Percentiles rank a stretch among this genome's conserved stretches.
Evolutionary conservation across 2,113 vertebrate species (phyloP).

Genomic region (Pimephales promelas): DNA sequence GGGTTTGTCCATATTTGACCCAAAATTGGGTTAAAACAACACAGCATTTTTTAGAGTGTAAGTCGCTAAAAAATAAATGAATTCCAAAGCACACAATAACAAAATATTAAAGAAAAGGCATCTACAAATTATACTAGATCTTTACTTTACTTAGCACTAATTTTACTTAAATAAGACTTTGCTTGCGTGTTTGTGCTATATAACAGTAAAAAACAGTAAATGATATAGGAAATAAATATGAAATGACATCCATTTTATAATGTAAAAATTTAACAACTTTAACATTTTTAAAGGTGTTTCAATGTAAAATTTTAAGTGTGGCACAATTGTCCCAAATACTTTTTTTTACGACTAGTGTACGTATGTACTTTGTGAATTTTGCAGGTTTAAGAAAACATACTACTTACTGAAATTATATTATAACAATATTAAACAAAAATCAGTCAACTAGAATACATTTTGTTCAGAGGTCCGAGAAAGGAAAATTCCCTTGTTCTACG

Average conservation of each 20-base stretch:
- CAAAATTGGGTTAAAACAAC: no score
- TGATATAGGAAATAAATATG: not conserved
- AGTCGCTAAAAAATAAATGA: not conserved
- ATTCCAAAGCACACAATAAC: not conserved
- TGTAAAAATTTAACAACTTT: not conserved
- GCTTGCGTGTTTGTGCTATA: not conserved
- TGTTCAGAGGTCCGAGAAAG: not conserved
- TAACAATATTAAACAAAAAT: not conserved
- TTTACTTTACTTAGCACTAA: not conserved
- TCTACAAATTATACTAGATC: not conserved
- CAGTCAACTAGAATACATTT: not conserved
- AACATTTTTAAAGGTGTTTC: no score
- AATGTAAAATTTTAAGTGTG: no score
- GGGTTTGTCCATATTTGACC: no score
- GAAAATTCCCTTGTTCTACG: not conserved
- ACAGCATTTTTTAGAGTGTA: no score
- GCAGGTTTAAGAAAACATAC: not conserved
- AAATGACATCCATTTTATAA: not conserved
- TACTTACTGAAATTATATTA: not conserved
- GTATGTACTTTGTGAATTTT: not conserved
- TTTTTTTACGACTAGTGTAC: not conserved
- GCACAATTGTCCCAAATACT: not conserved
- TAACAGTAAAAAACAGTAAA: not conserved
- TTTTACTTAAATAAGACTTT: not conserved
- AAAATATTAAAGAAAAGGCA: not conserved